A percentile compares a stretch with the other conserved stretches of the same genome.
Conservation (phyloP, 2,888 invertebrate genomes). For the Uloborus plumipes region DNA sequence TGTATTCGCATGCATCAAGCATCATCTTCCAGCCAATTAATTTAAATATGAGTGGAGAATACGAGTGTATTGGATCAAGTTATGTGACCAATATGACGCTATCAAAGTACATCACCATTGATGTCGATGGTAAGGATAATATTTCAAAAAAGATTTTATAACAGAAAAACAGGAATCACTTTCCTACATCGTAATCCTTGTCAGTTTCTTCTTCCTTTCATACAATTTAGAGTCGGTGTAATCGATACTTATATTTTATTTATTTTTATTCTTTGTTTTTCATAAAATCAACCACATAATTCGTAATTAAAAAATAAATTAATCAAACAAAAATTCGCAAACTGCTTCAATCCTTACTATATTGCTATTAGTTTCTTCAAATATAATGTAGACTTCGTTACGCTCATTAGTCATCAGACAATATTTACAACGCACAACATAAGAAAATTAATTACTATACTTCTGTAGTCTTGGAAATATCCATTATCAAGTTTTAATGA, state of each 20-base stretch:
- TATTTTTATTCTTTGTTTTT: too few relatives aligned
- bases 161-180: too few relatives aligned
- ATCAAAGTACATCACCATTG: slow-evolving; percentile 28
- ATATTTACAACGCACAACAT: background rate
- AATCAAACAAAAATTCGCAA: too few relatives aligned
- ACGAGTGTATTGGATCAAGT: slow-evolving; percentile 50
- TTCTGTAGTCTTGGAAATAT: background rate
- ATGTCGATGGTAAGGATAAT: slow-evolving; percentile 43
- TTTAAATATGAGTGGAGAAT: slow-evolving; percentile 51
- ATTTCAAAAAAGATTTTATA: too few relatives aligned
- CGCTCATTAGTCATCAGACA: background rate
- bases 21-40: slow-evolving; percentile 45
- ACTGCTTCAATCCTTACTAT: background rate
- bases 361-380: background rate
- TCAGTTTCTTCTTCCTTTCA: too few relatives aligned
- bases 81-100: slow-evolving; percentile 24
- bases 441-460: background rate
- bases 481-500: background rate
- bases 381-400: background rate
- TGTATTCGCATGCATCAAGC: slow-evolving; percentile 35
- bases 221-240: too few relatives aligned
- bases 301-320: too few relatives aligned
- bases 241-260: too few relatives aligned
- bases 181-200: too few relatives aligned
- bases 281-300: too few relatives aligned